Conservation (phyloP, 1,140 invertebrate genomes). For the Heliconius nattereri region DNA sequence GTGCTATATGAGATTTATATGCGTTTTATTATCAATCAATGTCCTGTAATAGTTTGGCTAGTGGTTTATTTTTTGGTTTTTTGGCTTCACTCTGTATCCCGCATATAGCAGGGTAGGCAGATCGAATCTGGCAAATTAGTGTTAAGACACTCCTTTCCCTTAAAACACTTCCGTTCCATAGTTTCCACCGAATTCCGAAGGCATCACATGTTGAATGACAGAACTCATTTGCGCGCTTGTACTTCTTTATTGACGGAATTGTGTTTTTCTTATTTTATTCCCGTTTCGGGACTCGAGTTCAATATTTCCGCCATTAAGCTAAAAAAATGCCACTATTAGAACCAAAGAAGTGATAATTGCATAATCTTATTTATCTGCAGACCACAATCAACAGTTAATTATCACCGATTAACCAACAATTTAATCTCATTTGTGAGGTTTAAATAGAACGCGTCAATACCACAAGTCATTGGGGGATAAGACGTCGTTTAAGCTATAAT, state of each 20-base stretch:
- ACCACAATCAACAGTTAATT: not conserved
- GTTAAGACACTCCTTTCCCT: too few relatives aligned
- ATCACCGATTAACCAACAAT: conserved; percentile 18
- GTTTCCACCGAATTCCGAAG: too few relatives aligned
- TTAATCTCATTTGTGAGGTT: conserved; percentile 28
- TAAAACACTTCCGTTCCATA: too few relatives aligned
- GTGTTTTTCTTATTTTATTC: too few relatives aligned
- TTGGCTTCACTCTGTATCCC: too few relatives aligned
- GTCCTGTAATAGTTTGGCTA: not conserved
- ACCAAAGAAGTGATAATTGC: not conserved
- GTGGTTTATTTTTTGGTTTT: not conserved
- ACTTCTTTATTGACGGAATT: too few relatives aligned
- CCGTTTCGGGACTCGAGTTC: too few relatives aligned
- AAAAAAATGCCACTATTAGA: not conserved
- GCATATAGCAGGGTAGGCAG: too few relatives aligned
- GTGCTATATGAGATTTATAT: not conserved
- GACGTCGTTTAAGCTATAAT: not conserved
- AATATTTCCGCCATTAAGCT: too few relatives aligned
- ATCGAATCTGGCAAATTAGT: too few relatives aligned
- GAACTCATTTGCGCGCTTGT: too few relatives aligned
- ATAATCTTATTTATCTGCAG: conserved; percentile 3
- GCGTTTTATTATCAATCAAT: conserved; percentile 5
- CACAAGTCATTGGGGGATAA: conserved; percentile 30
- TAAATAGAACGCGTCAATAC: conserved; percentile 25
- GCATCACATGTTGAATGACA: too few relatives aligned